Evolutionary conservation across 2,888 invertebrate genomes (phyloP).

Genomic region (Rhyacophila evoluta): DNA sequence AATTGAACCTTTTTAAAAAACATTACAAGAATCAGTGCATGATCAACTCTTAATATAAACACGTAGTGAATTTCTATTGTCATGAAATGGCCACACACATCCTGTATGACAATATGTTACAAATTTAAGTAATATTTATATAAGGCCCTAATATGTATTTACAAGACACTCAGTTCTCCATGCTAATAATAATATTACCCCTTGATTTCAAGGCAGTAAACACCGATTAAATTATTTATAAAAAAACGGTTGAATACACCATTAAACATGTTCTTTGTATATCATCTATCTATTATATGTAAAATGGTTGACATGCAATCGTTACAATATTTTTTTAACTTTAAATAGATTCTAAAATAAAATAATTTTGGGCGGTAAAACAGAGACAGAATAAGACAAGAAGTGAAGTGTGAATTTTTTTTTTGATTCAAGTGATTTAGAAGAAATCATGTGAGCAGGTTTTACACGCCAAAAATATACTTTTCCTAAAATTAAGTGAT

Average conservation of each 20-base stretch:
- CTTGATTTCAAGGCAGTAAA: slow-evolving; percentile 11
- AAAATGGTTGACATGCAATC: slow-evolving; percentile 1
- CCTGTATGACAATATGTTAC: slow-evolving; percentile 48
- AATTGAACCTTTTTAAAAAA: slow-evolving; percentile 42
- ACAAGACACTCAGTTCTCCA: slow-evolving; percentile 52
- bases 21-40: slow-evolving; percentile 45
- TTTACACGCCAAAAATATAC: background rate
- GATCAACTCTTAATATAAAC: slow-evolving; percentile 43
- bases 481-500: background rate
- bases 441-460: background rate
- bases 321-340: background rate
- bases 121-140: slow-evolving; percentile 48
- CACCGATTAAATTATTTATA: background rate
- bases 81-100: slow-evolving; percentile 50
- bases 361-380: slow-evolving; percentile 17
- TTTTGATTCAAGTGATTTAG: background rate
- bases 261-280: background rate
- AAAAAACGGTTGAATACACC: background rate
- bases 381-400: background rate
- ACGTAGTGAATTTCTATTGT: slow-evolving; percentile 53
- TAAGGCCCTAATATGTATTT: slow-evolving; percentile 54
- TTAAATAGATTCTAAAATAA: background rate
- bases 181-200: slow-evolving; percentile 15
- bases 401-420: background rate
- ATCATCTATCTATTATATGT: background rate